phyloP scores from a whole-genome alignment of 2,797 vertebrate genomes.

The Chromobotia macracanthus region DNA sequence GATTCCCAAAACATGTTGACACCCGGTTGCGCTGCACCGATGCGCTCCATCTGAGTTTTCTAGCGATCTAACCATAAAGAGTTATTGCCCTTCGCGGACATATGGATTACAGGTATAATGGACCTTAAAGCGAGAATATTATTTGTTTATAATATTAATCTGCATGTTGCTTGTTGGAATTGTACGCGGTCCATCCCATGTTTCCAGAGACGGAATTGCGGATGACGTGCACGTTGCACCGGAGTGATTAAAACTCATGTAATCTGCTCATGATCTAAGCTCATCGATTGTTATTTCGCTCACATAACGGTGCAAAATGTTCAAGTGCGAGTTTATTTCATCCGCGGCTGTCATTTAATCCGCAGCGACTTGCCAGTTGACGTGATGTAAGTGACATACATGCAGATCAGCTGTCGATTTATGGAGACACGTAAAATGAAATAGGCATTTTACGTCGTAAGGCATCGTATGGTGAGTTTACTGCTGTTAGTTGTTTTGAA shows the following conservation, averaged over 20 bases:
- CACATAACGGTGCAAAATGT: conserved; percentile 5
- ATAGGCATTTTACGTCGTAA: neutral
- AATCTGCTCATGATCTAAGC: neutral
- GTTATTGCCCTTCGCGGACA: neutral
- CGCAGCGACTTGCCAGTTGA: conserved; percentile 6
- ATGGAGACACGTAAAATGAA: neutral
- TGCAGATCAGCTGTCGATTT: neutral
- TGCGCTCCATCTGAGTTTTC: neutral
- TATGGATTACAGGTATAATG: conserved; percentile 53
- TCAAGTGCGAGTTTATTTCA: neutral
- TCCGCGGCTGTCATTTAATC: neutral
- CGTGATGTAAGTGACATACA: conserved; percentile 5
- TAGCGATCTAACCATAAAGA: neutral
- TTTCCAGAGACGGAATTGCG: neutral
- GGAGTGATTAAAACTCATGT: conserved; percentile 22
- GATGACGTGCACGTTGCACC: neutral
- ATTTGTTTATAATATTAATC: neutral
- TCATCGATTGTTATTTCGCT: neutral
- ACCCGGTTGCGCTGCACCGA: conserved; percentile 17
- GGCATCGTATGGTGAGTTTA: neutral
- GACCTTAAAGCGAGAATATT: neutral
- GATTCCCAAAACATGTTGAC: conserved; percentile 43
- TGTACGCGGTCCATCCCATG: neutral
- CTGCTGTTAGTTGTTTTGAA: neutral
- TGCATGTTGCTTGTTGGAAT: conserved; percentile 4